Percentiles rank a stretch among this genome's conserved stretches.
phyloP scores from a whole-genome alignment of 2,888 invertebrate genomes.

The Hymenopus coronatus region DNA sequence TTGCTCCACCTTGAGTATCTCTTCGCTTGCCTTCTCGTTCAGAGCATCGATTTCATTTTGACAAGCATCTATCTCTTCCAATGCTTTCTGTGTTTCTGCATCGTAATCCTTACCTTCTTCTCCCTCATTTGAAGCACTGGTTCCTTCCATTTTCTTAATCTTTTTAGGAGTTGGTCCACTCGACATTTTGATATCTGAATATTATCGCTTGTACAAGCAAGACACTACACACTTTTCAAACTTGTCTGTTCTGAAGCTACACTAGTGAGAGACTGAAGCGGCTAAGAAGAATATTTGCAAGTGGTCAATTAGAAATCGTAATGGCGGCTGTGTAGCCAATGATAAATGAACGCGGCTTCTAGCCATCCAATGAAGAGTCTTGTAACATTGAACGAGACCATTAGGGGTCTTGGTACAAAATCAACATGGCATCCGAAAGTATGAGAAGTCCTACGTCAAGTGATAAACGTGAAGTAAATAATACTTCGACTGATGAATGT shows the following conservation, averaged over 20 bases:
- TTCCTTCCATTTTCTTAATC: conserved; percentile 40
- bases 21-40: conserved; percentile 80
- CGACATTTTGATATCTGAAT: conserved; percentile 18
- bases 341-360: conserved; percentile 23
- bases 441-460: conserved; percentile 47
- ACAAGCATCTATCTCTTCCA: conserved; percentile 76
- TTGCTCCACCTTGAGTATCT: conserved; percentile 78
- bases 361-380: conserved; percentile 5
- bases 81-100: conserved; percentile 58
- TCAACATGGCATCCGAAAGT: conserved; percentile 50
- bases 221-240: conserved; percentile 22
- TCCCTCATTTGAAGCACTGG: conserved; percentile 21
- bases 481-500: conserved; percentile 24
- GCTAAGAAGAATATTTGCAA: conserved; percentile 4
- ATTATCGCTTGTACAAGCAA: no score
- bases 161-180: conserved; percentile 43
- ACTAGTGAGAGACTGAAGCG: not conserved
- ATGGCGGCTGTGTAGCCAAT: conserved; percentile 21
- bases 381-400: conserved; percentile 2
- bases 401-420: conserved; percentile 9
- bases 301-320: conserved; percentile 6
- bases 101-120: conserved; percentile 49
- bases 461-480: conserved; percentile 37
- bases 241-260: not conserved
- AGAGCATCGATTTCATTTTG: conserved; percentile 79